phyloP scores from a whole-genome alignment of 1,140 invertebrate species.

The Macrocentrus cingulum region DNA sequence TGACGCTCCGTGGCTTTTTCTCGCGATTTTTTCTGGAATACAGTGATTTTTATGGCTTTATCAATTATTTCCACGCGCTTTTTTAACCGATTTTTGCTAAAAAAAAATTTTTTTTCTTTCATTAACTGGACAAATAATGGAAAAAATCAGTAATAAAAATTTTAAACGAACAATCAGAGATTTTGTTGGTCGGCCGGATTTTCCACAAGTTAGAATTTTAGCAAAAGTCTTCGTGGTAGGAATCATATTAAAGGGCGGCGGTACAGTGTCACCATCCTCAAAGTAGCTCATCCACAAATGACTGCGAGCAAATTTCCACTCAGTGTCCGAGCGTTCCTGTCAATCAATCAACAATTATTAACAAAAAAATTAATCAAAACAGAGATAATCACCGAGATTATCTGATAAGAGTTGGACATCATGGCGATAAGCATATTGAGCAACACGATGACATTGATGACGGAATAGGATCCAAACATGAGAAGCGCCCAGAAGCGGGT shows the following conservation, averaged over 20 bases:
- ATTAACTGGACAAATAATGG: too few relatives aligned
- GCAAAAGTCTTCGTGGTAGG: slow-evolving; percentile 72
- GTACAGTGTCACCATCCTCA: slow-evolving; percentile 81
- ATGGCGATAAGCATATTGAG: slow-evolving; percentile 95
- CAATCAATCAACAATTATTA: slow-evolving; percentile 24
- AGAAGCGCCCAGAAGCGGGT: slow-evolving; percentile 85
- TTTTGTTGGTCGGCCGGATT: slow-evolving; percentile 58
- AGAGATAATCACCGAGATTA: slow-evolving; percentile 74
- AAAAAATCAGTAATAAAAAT: too few relatives aligned
- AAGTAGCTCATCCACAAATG: slow-evolving; percentile 94
- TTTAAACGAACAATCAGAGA: slow-evolving; percentile 62
- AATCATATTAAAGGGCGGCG: slow-evolving; percentile 86
- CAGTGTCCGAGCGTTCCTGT: slow-evolving; percentile 81
- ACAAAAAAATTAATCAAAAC: background rate
- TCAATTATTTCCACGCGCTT: too few relatives aligned
- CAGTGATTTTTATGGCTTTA: background rate
- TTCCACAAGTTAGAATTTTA: slow-evolving; percentile 59
- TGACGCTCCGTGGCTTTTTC: slow-evolving; percentile 70
- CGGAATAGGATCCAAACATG: slow-evolving; percentile 87
- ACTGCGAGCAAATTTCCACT: slow-evolving; percentile 91
- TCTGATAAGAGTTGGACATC: slow-evolving; percentile 95
- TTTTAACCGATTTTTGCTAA: too few relatives aligned
- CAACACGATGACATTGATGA: slow-evolving; percentile 89
- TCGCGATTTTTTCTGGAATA: slow-evolving; percentile 68
- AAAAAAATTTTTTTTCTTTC: too few relatives aligned